phyloP scores from a whole-genome alignment of 2,113 vertebrate genomes.

The Triplophysa rosa region DNA sequence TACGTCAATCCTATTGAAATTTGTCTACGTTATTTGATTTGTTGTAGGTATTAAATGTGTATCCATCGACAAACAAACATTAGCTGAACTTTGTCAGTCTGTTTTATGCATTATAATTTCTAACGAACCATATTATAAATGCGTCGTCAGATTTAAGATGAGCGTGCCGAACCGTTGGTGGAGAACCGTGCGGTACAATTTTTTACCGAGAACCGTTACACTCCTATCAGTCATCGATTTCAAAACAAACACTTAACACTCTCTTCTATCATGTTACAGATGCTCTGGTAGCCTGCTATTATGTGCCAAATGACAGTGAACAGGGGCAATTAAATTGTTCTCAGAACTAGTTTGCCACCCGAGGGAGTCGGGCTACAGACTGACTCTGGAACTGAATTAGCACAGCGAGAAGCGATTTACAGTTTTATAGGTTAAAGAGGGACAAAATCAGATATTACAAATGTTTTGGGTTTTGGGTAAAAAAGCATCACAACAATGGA shows the following conservation, averaged over 20 bases:
- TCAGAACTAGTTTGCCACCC: constrained; percentile 60
- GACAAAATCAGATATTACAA: constrained; percentile 12
- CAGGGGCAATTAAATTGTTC: constrained; percentile 50
- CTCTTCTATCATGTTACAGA: constrained; percentile 35
- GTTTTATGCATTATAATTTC: no score
- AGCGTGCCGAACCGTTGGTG: no score
- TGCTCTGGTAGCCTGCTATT: constrained; percentile 41
- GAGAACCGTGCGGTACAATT: no score
- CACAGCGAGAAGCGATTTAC: constrained; percentile 17
- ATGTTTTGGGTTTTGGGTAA: background rate
- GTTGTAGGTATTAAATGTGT: no score
- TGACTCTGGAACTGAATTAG: constrained; percentile 54
- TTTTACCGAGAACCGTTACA: no score
- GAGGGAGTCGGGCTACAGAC: constrained; percentile 45
- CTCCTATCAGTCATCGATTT: constrained; percentile 24
- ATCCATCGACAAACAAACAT: no score
- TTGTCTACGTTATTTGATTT: no score
- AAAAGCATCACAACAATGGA: background rate
- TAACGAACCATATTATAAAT: no score
- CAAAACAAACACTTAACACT: constrained; percentile 28
- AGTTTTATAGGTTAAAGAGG: constrained; percentile 51
- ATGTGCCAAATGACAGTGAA: constrained; percentile 40
- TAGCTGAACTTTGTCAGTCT: no score
- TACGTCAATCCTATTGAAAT: no score
- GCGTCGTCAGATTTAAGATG: no score